phyloP scores from a whole-genome alignment of 2,113 vertebrate species.

The Melierax canorus region DNA sequence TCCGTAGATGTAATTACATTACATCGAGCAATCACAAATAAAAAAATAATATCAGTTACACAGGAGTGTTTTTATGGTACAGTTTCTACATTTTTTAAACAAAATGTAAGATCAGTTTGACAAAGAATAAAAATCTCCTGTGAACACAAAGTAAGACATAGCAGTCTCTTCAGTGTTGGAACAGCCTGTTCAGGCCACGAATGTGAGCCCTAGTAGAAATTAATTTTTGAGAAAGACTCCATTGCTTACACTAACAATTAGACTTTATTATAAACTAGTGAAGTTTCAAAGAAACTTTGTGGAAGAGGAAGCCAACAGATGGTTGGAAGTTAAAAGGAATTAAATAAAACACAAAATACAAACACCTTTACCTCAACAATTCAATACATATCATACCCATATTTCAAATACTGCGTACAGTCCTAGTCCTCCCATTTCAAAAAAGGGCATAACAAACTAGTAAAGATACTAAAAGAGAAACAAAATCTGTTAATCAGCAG shows the following conservation, averaged over 20 bases:
- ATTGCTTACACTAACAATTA: background rate
- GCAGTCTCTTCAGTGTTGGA: background rate
- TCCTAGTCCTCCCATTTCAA: background rate
- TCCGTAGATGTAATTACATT: background rate
- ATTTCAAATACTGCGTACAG: background rate
- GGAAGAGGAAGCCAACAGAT: background rate
- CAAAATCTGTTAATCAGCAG: background rate
- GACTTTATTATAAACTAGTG: background rate
- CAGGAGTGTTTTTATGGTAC: background rate
- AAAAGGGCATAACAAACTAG: accelerated
- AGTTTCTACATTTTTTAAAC: background rate
- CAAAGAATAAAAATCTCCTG: background rate
- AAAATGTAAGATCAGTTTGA: background rate
- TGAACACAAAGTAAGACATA: background rate
- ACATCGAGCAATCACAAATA: background rate
- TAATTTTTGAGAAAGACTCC: background rate
- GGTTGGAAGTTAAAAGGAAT: background rate
- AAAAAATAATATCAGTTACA: background rate
- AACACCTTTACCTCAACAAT: background rate
- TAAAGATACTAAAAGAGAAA: background rate
- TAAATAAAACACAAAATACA: background rate
- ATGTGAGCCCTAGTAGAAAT: background rate
- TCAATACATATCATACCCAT: background rate
- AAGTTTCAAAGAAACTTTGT: background rate
- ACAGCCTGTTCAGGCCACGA: background rate